Base-by-base conservation (phyloP, 2,797 vertebrate species). In the Phrynocephalus forsythii region DNA sequence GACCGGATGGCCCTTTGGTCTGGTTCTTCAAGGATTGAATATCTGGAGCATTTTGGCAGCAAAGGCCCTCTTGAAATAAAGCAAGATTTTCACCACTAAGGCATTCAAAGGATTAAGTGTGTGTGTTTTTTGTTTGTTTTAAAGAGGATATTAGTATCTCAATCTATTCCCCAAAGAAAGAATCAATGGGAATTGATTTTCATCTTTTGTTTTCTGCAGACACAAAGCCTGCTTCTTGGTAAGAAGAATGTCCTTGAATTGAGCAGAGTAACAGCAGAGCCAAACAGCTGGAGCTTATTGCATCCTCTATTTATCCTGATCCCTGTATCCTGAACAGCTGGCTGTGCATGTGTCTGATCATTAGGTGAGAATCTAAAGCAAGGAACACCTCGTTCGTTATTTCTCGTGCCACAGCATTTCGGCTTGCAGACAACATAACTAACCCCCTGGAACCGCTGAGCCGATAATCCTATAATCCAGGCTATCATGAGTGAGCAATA, bases 291-390 rank as follows among this genome's bases (percentile, higher is more conserved):
- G 88, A 93, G 88, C 67, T 90, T 82, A 69, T 88, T 93, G 91
- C 78, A 81, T 87, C 90, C 86, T 89, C 88, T 91, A 86, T 88
- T 93, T 94, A 90, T 83, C 88, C 94, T 87, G 92, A 90, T 91
- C 92, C 92, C 92, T 87, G 89, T 93, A 93, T 92, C 80, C 76
- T 86, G 87, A 94, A 76, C 87, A 95, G 88, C 90, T 92, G 90
- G 87, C 92, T 91, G 87, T 80, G 81, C 93, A 90, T 85, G 93
- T 94, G 93, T 93, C 44, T 94, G 94, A 94, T 94, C 91, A 93
- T 95, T 95, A 93, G 87, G 75, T 85, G 91, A 89, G 90, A 88
- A 89, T 94, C 92, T 93, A 93, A 95, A 93, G 82, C 69, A 91
- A 93, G 89, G 92, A 87, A 76, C 86, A 83, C 91, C 88, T 84